Conservation (phyloP, 2,113 vertebrate species). For the Panthera leo region DNA sequence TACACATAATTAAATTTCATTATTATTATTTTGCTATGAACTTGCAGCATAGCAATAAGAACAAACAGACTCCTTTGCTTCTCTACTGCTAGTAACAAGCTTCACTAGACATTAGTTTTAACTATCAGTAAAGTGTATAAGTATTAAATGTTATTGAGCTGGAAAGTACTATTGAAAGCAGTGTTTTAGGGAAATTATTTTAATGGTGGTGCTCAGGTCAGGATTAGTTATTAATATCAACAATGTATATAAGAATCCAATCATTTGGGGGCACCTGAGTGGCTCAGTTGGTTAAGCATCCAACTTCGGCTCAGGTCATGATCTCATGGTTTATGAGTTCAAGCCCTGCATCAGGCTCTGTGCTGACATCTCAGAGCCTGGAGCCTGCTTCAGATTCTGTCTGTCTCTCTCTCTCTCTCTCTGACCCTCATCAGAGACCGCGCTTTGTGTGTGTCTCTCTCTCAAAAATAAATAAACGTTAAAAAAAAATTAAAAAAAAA, state of each 20-base stretch:
- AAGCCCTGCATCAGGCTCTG: no score
- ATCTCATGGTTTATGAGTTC: no score
- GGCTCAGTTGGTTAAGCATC: no score
- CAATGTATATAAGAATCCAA: background rate
- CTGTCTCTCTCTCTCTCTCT: no score
- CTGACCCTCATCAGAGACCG: no score
- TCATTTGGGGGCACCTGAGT: background rate
- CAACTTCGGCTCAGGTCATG: no score
- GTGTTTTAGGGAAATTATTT: background rate
- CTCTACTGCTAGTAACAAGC: background rate
- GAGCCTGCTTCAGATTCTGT: no score
- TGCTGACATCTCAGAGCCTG: no score
- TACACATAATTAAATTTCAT: background rate
- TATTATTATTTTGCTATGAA: constrained; percentile 29
- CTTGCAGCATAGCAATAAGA: background rate
- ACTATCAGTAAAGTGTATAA: background rate
- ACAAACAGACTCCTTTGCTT: background rate
- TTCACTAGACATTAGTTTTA: background rate
- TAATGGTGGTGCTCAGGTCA: background rate
- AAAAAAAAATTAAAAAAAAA: no score
- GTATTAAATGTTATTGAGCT: background rate
- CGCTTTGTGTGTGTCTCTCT: no score
- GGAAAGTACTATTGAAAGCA: background rate
- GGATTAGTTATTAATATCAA: background rate
- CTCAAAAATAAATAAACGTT: no score